A percentile compares a stretch with the other conserved stretches of the same genome.
phyloP scores from a whole-genome alignment of 1,140 invertebrate species.

The Uloborus diversus region DNA sequence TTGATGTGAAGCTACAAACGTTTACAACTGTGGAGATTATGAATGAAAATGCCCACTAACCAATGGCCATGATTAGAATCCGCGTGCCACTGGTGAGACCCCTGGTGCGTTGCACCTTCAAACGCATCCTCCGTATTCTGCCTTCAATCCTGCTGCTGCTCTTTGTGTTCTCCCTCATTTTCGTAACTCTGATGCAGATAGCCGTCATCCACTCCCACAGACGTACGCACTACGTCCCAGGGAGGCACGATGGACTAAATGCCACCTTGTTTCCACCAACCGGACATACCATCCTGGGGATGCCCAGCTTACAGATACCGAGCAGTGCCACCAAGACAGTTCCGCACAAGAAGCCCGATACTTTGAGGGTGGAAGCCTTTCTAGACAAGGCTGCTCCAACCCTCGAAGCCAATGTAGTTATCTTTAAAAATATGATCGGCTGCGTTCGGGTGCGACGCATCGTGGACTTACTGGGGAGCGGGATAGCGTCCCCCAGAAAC shows the following conservation, averaged over 20 bases:
- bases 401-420: slow-evolving; percentile 61
- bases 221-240: slow-evolving; percentile 39
- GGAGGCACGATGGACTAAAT: neutral
- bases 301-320: neutral
- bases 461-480: neutral
- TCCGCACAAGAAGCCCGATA: slow-evolving; percentile 44
- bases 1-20: no score
- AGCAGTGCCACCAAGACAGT: slow-evolving; percentile 12
- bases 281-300: neutral
- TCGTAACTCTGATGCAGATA: slow-evolving; percentile 60
- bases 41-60: no score
- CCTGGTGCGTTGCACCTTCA: slow-evolving; percentile 58
- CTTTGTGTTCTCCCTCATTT: slow-evolving; percentile 59
- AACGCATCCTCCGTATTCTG: slow-evolving; percentile 56
- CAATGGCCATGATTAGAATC: slow-evolving; percentile 52
- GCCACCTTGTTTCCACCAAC: neutral
- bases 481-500: neutral
- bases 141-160: slow-evolving; percentile 58
- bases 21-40: no score
- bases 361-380: slow-evolving; percentile 61
- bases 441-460: slow-evolving; percentile 45
- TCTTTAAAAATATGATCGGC: slow-evolving; percentile 59
- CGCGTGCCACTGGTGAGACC: slow-evolving; percentile 58
- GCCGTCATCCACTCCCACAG: slow-evolving; percentile 59
- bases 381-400: slow-evolving; percentile 62